Percentiles rank a stretch among this genome's conserved stretches.
Evolutionary conservation across 2,797 vertebrate species (phyloP).

Genomic region (Enteromius unitaeniatus): DNA sequence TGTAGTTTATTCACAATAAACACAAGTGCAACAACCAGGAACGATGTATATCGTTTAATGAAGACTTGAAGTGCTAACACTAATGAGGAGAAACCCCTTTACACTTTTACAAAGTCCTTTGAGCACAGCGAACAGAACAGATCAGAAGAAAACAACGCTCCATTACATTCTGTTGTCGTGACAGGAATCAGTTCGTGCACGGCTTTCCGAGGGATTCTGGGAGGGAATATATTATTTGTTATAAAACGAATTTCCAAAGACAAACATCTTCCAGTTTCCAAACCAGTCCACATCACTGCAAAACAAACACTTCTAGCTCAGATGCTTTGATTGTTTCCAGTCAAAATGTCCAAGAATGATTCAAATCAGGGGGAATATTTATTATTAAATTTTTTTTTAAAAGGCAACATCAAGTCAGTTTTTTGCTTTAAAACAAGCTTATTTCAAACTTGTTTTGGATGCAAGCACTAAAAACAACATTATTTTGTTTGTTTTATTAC

Average conservation of each 20-base stretch:
- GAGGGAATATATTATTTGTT: slow-evolving; percentile 51
- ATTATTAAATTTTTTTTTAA: too few relatives aligned
- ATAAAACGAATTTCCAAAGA: slow-evolving; percentile 2
- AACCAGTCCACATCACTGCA: too few relatives aligned
- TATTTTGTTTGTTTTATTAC: too few relatives aligned
- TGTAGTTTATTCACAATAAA: slow-evolving; percentile 4
- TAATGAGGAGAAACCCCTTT: slow-evolving; percentile 63
- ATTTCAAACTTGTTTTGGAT: too few relatives aligned
- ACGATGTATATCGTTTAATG: slow-evolving; percentile 78
- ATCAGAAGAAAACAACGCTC: slow-evolving; percentile 67
- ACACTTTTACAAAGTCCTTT: slow-evolving; percentile 69
- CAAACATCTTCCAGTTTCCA: slow-evolving; percentile 38
- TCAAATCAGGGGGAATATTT: too few relatives aligned
- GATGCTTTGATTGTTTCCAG: too few relatives aligned
- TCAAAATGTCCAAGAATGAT: too few relatives aligned
- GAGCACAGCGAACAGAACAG: slow-evolving; percentile 73
- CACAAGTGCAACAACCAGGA: slow-evolving; percentile 25
- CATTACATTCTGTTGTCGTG: slow-evolving; percentile 69
- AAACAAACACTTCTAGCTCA: too few relatives aligned
- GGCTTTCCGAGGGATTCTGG: slow-evolving; percentile 26
- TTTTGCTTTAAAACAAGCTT: too few relatives aligned
- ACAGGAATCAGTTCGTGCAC: background rate
- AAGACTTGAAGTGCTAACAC: slow-evolving; percentile 73
- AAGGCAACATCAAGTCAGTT: too few relatives aligned
- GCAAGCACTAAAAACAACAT: too few relatives aligned